These are phyloP conservation scores for Epinephelus fuscoguttatus DNA, from an alignment of 2,113 vertebrate species.

Conservation along the genomic window DNA sequence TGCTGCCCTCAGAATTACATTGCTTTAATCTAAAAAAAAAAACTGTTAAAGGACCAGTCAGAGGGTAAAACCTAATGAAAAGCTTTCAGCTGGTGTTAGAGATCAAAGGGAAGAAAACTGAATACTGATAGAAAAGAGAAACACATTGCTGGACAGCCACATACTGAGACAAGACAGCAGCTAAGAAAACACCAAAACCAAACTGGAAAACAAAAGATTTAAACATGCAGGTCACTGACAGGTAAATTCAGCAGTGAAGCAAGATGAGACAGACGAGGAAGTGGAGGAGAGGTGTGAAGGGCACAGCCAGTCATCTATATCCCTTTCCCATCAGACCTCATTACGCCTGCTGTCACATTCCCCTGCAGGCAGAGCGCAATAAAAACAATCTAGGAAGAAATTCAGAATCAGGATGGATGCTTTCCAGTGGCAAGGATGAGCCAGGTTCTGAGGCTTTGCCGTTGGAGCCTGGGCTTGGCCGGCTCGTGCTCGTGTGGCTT, in stretches of 20 bases:
- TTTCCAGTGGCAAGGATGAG: conserved; percentile 27
- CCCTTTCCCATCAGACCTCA: conserved; percentile 44
- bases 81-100: not conserved
- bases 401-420: conserved; percentile 19
- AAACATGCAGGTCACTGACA: not conserved
- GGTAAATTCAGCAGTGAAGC: not conserved
- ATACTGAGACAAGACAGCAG: not conserved
- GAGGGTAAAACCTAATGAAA: not conserved
- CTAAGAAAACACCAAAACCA: not conserved
- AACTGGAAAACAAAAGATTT: not conserved
- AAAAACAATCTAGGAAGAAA: conserved; percentile 42
- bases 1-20: too few species aligned
- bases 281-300: conserved; percentile 31
- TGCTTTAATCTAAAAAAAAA: not conserved
- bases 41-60: not conserved
- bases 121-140: not conserved
- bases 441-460: conserved; percentile 12
- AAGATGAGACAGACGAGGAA: not conserved
- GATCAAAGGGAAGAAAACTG: not conserved
- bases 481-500: not conserved
- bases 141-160: too few species aligned
- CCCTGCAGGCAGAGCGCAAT: conserved; percentile 39
- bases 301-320: conserved; percentile 1
- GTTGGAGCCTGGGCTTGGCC: conserved; percentile 20
- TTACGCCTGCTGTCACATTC: conserved; percentile 26